A percentile compares a stretch with the other conserved stretches of the same genome.
phyloP scores from a whole-genome alignment of 2,797 vertebrate species.

The Dermochelys coriacea region DNA sequence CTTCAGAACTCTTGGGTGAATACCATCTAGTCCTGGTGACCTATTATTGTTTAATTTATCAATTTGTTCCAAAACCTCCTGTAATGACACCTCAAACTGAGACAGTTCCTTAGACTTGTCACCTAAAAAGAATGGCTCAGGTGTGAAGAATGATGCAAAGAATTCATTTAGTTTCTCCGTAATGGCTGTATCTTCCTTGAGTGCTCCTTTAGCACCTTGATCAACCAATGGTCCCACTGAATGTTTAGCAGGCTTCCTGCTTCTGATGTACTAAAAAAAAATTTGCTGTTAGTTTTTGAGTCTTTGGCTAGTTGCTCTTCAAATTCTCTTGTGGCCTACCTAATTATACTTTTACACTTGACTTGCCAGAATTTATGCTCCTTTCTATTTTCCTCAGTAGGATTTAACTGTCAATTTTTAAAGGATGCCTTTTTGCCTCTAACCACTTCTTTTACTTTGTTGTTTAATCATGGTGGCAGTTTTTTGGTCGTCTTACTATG shows the following conservation, averaged over 20 bases:
- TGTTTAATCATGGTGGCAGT: background rate
- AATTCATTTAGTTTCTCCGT: background rate
- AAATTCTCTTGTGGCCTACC: background rate
- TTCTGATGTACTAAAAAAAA: background rate
- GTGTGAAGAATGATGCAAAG: background rate
- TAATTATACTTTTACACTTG: background rate
- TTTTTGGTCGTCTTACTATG: background rate
- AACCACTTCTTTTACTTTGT: background rate
- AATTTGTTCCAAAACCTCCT: background rate
- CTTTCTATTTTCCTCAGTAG: background rate
- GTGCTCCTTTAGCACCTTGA: background rate
- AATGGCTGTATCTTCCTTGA: background rate
- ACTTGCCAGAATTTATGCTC: background rate
- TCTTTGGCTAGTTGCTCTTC: background rate
- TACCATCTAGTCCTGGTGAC: background rate
- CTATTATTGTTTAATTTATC: background rate
- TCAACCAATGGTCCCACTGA: background rate
- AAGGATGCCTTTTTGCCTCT: background rate
- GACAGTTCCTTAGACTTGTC: background rate
- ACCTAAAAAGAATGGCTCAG: no score
- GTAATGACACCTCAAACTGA: background rate
- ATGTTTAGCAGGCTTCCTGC: background rate
- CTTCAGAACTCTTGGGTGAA: background rate
- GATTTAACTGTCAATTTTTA: background rate
- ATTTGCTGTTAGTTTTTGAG: background rate